A percentile compares a stretch with the other conserved stretches of the same genome.
These are phyloP conservation scores for Clepsis dumicolana DNA, from an alignment of 2,888 invertebrate species.

Conservation along the genomic window DNA sequence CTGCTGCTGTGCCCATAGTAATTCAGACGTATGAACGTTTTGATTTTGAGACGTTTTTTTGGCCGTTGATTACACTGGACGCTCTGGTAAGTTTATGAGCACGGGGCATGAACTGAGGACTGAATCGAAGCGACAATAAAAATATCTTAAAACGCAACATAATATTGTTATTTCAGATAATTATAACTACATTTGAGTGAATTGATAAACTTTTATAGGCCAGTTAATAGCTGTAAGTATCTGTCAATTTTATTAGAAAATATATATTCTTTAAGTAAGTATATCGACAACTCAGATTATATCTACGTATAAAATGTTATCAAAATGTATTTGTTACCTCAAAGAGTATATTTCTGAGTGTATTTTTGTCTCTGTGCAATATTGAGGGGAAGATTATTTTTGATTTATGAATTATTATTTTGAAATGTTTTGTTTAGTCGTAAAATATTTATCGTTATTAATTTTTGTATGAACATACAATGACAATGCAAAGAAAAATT, in stretches of 20 bases:
- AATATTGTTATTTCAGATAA: neutral
- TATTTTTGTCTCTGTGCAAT: neutral
- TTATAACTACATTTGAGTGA: neutral
- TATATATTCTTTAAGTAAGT: neutral
- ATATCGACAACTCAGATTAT: neutral
- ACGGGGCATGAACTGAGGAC: neutral
- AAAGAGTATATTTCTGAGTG: neutral
- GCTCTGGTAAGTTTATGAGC: too few relatives aligned
- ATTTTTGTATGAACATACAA: neutral
- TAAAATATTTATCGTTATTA: neutral
- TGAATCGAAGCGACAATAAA: slow-evolving; percentile 2
- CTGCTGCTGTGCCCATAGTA: too few relatives aligned
- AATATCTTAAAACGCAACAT: neutral
- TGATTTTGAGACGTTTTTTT: too few relatives aligned
- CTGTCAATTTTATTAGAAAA: neutral
- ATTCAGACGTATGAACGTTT: too few relatives aligned
- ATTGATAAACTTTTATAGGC: neutral
- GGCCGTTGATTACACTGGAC: too few relatives aligned
- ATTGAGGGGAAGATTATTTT: neutral
- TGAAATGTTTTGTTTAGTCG: neutral
- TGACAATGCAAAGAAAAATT: too few relatives aligned
- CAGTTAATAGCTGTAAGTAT: neutral
- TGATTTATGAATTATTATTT: neutral
- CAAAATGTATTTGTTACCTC: neutral
- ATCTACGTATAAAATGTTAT: neutral